Percentiles rank a stretch among this genome's conserved stretches.
These are phyloP conservation scores for Auanema sp. DNA, from an alignment of 2,888 invertebrate genomes.

Conservation along the genomic window DNA sequence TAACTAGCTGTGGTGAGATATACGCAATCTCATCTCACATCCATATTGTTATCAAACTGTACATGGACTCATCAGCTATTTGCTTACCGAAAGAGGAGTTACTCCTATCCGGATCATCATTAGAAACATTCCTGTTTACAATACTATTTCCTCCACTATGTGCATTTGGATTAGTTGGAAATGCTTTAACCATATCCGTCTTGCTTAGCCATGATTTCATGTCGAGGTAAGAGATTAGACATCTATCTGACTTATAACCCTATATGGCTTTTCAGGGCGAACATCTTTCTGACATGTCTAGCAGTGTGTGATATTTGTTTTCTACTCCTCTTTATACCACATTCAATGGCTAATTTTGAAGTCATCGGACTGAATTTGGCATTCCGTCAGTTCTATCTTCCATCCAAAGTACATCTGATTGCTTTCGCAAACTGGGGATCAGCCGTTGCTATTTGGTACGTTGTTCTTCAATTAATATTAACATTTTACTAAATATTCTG, in stretches of 20 bases:
- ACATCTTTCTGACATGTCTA: constrained; percentile 55
- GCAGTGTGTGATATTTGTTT: constrained; percentile 60
- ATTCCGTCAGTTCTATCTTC: constrained; percentile 54
- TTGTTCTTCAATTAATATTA: constrained; percentile 1
- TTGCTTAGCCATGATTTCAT: constrained; percentile 52
- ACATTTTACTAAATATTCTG: too few relatives aligned
- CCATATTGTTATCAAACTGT: neutral
- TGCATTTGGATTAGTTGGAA: constrained; percentile 52
- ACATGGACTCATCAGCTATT: constrained; percentile 21
- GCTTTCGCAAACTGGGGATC: constrained; percentile 60
- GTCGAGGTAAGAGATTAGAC: constrained; percentile 37
- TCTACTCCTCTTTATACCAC: constrained; percentile 55
- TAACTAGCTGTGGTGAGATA: neutral
- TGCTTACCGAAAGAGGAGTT: constrained; percentile 48
- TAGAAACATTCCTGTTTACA: constrained; percentile 51
- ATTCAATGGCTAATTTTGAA: constrained; percentile 59
- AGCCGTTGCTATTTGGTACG: constrained; percentile 56
- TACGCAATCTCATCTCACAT: too few relatives aligned
- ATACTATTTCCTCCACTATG: constrained; percentile 41
- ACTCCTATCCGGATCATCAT: constrained; percentile 43
- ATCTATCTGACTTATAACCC: neutral
- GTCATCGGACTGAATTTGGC: constrained; percentile 41
- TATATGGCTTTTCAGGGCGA: constrained; percentile 44
- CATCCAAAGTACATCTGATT: constrained; percentile 52
- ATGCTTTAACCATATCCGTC: constrained; percentile 49